Conservation (phyloP, 2,888 invertebrate genomes). For the Vanessa cardui region DNA sequence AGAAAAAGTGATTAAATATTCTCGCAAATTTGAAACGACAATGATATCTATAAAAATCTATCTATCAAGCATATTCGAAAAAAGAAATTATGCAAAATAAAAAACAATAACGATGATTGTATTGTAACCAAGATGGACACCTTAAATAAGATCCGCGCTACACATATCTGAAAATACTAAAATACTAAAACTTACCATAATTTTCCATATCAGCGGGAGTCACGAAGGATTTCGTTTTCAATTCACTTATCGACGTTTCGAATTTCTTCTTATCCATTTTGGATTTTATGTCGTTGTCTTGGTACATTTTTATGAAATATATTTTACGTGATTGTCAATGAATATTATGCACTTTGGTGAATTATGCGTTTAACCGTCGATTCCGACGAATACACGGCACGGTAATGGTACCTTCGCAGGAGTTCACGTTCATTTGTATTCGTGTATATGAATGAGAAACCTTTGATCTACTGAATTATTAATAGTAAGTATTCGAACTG, state of each 20-base stretch:
- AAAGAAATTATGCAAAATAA: no score
- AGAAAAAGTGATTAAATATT: no score
- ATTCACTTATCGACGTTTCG: slow-evolving; percentile 71
- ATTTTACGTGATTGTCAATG: background rate
- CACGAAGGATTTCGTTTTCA: slow-evolving; percentile 70
- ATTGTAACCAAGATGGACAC: no score
- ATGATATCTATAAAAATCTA: no score
- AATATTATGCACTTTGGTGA: background rate
- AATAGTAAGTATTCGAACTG: slow-evolving; percentile 47
- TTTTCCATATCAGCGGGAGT: slow-evolving; percentile 65
- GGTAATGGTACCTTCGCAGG: slow-evolving; percentile 1
- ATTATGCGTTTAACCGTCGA: slow-evolving; percentile 11
- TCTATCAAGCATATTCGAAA: no score
- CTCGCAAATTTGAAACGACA: no score
- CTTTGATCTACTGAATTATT: slow-evolving; percentile 73
- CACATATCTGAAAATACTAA: no score
- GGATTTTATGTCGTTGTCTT: slow-evolving; percentile 48
- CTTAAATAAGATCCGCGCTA: no score
- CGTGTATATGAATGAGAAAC: slow-evolving; percentile 61
- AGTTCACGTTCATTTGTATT: slow-evolving; percentile 41
- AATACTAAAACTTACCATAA: slow-evolving; percentile 58
- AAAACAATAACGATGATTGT: no score
- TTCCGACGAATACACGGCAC: background rate
- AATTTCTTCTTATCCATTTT: slow-evolving; percentile 67
- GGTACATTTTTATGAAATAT: slow-evolving; percentile 59